These are phyloP conservation scores for Lochmaea crataegi DNA, from an alignment of 2,888 invertebrate genomes.

Conservation along the genomic window DNA sequence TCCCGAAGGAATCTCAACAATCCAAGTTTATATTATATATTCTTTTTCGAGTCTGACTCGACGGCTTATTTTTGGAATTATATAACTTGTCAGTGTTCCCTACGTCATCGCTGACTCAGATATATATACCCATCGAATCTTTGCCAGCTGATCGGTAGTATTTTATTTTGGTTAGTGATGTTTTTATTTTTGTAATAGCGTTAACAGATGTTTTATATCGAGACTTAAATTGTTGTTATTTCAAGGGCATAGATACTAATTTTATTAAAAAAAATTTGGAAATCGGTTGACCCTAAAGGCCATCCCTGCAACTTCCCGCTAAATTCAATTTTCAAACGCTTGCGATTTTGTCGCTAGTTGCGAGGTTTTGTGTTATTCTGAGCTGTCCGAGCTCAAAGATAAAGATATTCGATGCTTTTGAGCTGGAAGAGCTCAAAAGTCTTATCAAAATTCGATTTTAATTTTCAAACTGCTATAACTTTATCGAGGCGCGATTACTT, in stretches of 20 bases:
- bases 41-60: constrained; percentile 19
- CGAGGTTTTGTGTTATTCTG: too few species aligned
- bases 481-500: too few species aligned
- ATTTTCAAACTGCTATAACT: too few species aligned
- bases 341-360: too few species aligned
- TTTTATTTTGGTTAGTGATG: constrained; percentile 60
- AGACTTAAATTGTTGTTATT: constrained; percentile 45
- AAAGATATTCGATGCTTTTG: too few species aligned
- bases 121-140: constrained; percentile 41
- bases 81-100: constrained; percentile 32
- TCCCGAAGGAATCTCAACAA: constrained; percentile 37
- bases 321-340: too few species aligned
- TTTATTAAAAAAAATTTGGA: constrained; percentile 38
- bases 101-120: constrained; percentile 54
- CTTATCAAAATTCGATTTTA: too few species aligned
- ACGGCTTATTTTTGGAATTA: constrained; percentile 43
- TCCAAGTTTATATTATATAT: constrained; percentile 24
- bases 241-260: constrained; percentile 37
- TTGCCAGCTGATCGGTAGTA: constrained; percentile 55
- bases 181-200: constrained; percentile 59
- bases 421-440: too few species aligned
- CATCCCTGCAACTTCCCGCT: too few species aligned
- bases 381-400: too few species aligned
- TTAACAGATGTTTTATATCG: constrained; percentile 60
- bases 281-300: too few species aligned